Base-by-base conservation (phyloP, 2,113 vertebrate species). In the Nothocercus julius region DNA sequence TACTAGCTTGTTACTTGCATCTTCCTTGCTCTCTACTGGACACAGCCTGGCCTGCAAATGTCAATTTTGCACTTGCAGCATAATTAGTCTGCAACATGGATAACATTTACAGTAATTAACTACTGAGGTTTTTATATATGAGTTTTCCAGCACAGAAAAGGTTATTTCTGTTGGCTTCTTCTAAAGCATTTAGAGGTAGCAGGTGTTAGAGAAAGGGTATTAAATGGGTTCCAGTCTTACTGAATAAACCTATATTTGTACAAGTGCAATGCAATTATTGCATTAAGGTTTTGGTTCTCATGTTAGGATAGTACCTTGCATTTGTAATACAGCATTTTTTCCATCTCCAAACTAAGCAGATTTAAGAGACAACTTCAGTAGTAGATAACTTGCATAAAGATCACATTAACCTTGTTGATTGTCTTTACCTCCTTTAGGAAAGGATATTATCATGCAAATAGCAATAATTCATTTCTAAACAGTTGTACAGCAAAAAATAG, bases 1-100 rank as follows among this genome's bases (percentile, higher is more conserved):
- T 61, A 6, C 4, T 47, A 36, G 11, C 9, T 21, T 7, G 21
- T 13, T n/a, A 17, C 19, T 2, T 3, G 25, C 30, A 16, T 8
- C 28, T 19, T 54, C 47, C 25, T 3, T 4, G 2, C 14, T 70
- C 10, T 19, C 32, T 6, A 5, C 42, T 4, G 22, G 58, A 42
- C 19, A 42, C 5, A 2, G 49, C 13, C 62, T 61, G 66, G 32
- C 32, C 24, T 0, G 2, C 38, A 3, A 3, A 1, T 2, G 22
- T 8, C 11, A 1, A 51, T n/a, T 72, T 51, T 24, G 72, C 25
- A 42, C 42, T 42, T 3, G 9, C 6, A 2, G 14, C 67, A 34
- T 58, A 58, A 58, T 32, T 58, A 58, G 16, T 15, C 54, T 58
- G 54, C 54, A 58, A 56, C 54, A 32, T 18, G 30, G 54, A 32